Conservation (phyloP, 2,888 invertebrate genomes). For the Timandra comae region DNA sequence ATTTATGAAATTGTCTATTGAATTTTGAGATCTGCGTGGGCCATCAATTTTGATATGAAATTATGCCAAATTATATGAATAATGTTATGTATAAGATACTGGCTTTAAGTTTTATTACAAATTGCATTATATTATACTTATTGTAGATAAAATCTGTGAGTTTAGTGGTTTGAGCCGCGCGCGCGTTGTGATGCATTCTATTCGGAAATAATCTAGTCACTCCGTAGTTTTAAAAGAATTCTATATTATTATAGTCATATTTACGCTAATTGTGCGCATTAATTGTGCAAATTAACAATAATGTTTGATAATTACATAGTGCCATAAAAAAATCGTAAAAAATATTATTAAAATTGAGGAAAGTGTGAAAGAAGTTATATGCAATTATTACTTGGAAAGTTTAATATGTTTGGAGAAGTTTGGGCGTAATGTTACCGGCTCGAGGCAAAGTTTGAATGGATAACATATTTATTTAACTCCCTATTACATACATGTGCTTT, state of each 20-base stretch:
- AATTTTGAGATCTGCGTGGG: constrained; percentile 45
- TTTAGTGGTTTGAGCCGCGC: neutral
- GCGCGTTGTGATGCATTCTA: constrained; percentile 1
- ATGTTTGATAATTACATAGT: constrained; percentile 1
- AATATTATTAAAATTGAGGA: neutral
- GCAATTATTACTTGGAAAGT: too few species aligned
- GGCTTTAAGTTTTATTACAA: constrained; percentile 32
- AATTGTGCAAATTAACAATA: neutral
- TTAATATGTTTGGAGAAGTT: constrained; percentile 24
- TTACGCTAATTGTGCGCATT: neutral
- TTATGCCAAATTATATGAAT: constrained; percentile 54
- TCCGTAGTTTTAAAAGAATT: constrained; percentile 1
- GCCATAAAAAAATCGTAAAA: neutral
- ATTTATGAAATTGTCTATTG: constrained; percentile 38
- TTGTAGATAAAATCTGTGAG: constrained; percentile 16
- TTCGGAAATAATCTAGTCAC: neutral
- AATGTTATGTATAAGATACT: constrained; percentile 31
- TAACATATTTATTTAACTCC: constrained; percentile 25
- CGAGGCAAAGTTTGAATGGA: constrained; percentile 31
- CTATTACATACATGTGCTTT: constrained; percentile 12
- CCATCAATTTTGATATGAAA: constrained; percentile 49
- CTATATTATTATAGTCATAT: neutral
- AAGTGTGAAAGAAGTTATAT: neutral
- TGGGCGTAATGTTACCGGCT: constrained; percentile 19
- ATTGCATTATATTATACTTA: constrained; percentile 17